phyloP scores from a whole-genome alignment of 2,113 vertebrate species.

The Murina feae region DNA sequence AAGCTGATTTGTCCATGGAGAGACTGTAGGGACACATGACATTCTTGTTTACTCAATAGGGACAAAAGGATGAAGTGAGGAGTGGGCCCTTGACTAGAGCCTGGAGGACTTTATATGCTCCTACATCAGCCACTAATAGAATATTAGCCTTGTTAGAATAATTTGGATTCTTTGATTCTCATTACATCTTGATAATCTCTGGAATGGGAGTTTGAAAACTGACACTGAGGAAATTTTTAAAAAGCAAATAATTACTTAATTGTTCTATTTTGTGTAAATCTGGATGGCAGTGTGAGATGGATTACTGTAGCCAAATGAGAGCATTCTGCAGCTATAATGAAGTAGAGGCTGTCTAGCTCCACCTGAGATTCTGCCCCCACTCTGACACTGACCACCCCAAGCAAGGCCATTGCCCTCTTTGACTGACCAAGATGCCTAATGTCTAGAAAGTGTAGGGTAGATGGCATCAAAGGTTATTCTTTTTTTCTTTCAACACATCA shows the following conservation, averaged over 20 bases:
- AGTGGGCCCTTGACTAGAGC: not conserved
- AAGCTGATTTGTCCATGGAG: not conserved
- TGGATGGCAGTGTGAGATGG: not conserved
- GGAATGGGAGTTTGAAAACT: not conserved
- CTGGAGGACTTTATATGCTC: not conserved
- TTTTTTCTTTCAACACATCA: not conserved
- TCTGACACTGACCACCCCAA: not conserved
- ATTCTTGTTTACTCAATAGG: not conserved
- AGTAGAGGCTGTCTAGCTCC: not conserved
- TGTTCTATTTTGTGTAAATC: not conserved
- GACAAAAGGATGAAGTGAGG: not conserved
- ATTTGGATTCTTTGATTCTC: not conserved
- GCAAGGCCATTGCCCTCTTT: not conserved
- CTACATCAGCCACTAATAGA: not conserved
- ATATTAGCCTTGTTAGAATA: not conserved
- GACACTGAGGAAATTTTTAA: not conserved
- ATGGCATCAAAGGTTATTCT: not conserved
- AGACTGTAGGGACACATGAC: not conserved
- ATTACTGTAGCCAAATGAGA: not conserved
- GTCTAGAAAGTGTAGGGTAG: accelerated
- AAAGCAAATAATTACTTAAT: not conserved
- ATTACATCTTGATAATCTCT: not conserved
- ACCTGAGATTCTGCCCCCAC: not conserved
- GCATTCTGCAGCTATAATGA: not conserved
- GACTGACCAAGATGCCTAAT: accelerated